phyloP scores from a whole-genome alignment of 2,113 vertebrate genomes.

The Pipra filicauda region DNA sequence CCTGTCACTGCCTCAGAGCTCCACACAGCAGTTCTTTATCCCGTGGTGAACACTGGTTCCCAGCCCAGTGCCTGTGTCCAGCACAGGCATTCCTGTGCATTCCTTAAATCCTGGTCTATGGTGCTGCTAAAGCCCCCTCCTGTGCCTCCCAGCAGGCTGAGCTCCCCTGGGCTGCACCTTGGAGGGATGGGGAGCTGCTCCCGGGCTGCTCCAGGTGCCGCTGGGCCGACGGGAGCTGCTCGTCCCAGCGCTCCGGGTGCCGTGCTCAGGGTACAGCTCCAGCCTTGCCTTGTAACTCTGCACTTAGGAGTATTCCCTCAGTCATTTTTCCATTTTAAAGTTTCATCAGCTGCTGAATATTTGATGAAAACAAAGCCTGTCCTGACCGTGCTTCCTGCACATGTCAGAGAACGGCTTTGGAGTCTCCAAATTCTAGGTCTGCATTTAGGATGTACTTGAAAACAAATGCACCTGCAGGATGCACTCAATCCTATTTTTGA shows the following conservation, averaged over 20 bases:
- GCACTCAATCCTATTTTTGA: neutral
- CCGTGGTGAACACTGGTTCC: fast-evolving
- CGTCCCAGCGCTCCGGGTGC: fast-evolving
- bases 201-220: no score
- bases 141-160: no score
- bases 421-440: neutral
- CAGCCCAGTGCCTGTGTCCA: fast-evolving
- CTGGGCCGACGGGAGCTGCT: neutral
- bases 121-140: neutral
- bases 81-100: fast-evolving
- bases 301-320: neutral
- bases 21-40: neutral
- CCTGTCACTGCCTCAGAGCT: neutral
- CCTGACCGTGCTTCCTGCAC: neutral
- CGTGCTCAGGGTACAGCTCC: fast-evolving
- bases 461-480: neutral
- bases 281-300: neutral
- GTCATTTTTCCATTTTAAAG: neutral
- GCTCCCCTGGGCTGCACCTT: no score
- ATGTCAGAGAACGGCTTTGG: fast-evolving
- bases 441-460: neutral
- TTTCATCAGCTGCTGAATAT: neutral
- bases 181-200: no score
- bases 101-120: neutral
- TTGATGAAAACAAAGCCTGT: neutral